Evolutionary conservation across 2,888 invertebrate genomes (phyloP), one percentile per base, ranked within the genome.

Genomic region (Meiosimyza platycephala): DNA sequence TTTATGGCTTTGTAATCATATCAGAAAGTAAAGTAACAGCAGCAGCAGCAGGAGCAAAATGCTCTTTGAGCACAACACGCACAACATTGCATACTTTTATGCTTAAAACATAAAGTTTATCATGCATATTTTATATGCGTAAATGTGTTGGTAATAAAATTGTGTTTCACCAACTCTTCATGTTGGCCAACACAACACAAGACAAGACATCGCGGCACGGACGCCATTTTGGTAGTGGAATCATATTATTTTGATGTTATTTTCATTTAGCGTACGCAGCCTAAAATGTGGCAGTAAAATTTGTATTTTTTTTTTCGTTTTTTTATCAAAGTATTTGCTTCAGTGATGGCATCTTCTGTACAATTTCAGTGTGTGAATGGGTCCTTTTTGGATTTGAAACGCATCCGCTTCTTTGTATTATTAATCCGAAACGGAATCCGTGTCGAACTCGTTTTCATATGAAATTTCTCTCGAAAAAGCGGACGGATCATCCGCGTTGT

Each of bases 121-220:
- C 83, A 82, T 83, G 82, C 82, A 81, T 83, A 82, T 82, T 82
- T 83, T 79, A 82, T 82, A 81, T 77, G 77, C 78, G 80, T 82
- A 82, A 83, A 82, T 83, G 81, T 52, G 52, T 70, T 79, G 76
- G 79, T 80, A 80, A 82, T 82, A 83, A 82, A 74, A 80, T 80
- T 77, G 77, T 33, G 68, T 11, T 48, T 7, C 48, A 40, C 40
- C 40, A 60, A 18, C 51, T 48, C 48, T 6, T 57, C 18, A 16
- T 57, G 55, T 57, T 5, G n/a, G 57, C 28, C 12, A 28, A 22
- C 18, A 28, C 12, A 28, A 22, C 18, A 28, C 9, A 11, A 57
- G 15, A 57, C 13, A 22, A 28, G 22, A 12, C 13, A 11, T 13
- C 5, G 47, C 60, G 15, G 7, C 40, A 40, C n/a, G 40, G 48